Conservation (phyloP, 2,113 vertebrate genomes). For the Parus major region DNA sequence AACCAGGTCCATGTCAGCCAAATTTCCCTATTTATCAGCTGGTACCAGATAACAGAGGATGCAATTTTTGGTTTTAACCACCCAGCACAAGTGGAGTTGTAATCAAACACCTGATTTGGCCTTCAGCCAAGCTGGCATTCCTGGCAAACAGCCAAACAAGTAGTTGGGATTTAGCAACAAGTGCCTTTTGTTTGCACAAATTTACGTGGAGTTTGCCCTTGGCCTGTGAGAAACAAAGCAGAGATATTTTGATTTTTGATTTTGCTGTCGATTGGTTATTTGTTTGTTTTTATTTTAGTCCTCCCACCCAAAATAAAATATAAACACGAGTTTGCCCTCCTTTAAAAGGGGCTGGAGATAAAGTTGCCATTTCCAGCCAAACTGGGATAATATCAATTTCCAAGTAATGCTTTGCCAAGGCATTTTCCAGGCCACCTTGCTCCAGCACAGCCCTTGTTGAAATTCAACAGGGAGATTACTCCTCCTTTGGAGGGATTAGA, state of each 20-base stretch:
- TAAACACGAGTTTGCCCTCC: neutral
- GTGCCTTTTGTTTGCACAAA: neutral
- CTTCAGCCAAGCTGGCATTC: neutral
- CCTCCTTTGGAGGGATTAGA: constrained; percentile 38
- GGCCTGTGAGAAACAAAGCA: neutral
- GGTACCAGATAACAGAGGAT: neutral
- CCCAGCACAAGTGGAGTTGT: neutral
- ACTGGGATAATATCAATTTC: neutral
- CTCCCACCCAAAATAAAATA: neutral
- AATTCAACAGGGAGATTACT: constrained; percentile 28
- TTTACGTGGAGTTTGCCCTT: fast-evolving
- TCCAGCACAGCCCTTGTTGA: neutral
- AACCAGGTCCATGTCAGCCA: neutral
- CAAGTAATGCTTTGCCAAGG: neutral
- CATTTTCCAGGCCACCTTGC: neutral
- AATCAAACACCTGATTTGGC: constrained; percentile 4
- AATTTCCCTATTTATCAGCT: neutral
- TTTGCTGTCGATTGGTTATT: neutral
- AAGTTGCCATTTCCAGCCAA: neutral
- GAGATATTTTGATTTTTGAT: neutral
- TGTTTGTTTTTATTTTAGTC: neutral
- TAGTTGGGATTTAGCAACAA: neutral
- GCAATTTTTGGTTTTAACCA: neutral
- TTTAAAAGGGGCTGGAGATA: neutral
- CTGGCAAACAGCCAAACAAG: neutral